Evolutionary conservation across 1,140 invertebrate species (phyloP), one percentile per base, ranked within the genome.

Genomic region (Heliconius hewitsoni): DNA sequence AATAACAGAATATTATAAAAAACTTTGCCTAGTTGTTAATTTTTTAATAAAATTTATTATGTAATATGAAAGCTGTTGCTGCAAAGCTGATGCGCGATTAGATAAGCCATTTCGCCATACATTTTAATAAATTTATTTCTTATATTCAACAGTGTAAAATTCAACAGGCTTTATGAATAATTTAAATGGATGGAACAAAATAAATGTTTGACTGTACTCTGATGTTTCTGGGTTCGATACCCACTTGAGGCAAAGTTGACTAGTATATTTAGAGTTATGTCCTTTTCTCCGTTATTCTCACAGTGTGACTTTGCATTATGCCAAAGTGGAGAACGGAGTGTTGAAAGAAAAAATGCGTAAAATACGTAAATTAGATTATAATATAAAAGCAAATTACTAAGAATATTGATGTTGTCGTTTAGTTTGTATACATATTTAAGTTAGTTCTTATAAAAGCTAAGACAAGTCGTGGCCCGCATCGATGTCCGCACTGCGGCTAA

Each of bases 401-500:
- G 34, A 4, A 37, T 37, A 8, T 30, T 2, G 50, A 52, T 52
- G 18, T 55, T 19, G 16, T 55, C 19, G 52, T 55, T 55, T 18
- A 19, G 4, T 19, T 55, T 46, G 13, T 46, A 13, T 55, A 55
- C 13, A 55, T 55, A n/a, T 55, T 55, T 55, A 55, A 55, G 3
- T 55, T 55, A 4, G 52, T 23, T 57, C n/a, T 57, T 57, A 57
- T 27, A 57, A 19, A 57, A 57, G 1, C 73, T 16, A 74, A 74
- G 73, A 74, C 30, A 55, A n/a, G 34, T 74, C 16, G 30, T 66
- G 50, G 16, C n/a, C 71, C 75, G 74, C 57, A 60, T 71, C 75
- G 74, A 81, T 77, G 79, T 78, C 80, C 76, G 78, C 82, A 83
- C 57, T 83, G 82, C 82, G 82, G 82, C 37, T 77, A 81, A 79